Evolutionary conservation across 2,888 invertebrate species (phyloP), one percentile per base, ranked within the genome.

Genomic region (Mylabris sibirica): DNA sequence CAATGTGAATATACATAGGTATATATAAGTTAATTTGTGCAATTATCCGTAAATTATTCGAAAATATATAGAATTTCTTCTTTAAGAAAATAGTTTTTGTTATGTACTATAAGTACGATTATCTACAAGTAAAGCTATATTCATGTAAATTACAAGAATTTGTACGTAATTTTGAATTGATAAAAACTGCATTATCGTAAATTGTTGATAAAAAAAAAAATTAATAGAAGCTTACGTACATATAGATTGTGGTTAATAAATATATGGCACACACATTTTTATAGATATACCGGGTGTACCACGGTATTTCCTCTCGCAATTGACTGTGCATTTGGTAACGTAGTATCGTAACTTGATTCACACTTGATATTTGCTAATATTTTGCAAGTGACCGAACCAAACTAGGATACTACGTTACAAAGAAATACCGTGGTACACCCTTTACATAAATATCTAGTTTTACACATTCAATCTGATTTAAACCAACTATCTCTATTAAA

Each of bases 201-300:
- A n/a, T 9, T 11, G 5, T 11, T 35, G 9, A 35, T 35, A 35
- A 35, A 4, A 5, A 30, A 5, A 30, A 30, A 30, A 35, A 35
- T 35, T 35, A 35, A 30, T 30, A 30, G 6, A 30, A 11, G 35
- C 35, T 41, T 41, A 41, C 41, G 41, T 41, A 41, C 41, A 41
- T 14, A 41, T 12, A 41, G 2, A 41, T n/a, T 12, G 30, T 41
- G 4, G 14, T 41, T 14, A 41, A 41, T 41, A 41, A 41, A 14
- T 60, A 64, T 70, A 70, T 70, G 70, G 70, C 70, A 70, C 70
- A 70, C 70, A 68, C 34, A 60, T 70, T 63, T 66, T 38, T 61
- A 61, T 30, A 66, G 60, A 69, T 69, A 69, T 68, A n/a, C n/a
- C n/a, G n/a, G n/a, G n/a, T n/a, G n/a, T n/a, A n/a, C n/a, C n/a